Base-by-base conservation (phyloP, 2,888 invertebrate genomes). In the Notodonta dromedarius region DNA sequence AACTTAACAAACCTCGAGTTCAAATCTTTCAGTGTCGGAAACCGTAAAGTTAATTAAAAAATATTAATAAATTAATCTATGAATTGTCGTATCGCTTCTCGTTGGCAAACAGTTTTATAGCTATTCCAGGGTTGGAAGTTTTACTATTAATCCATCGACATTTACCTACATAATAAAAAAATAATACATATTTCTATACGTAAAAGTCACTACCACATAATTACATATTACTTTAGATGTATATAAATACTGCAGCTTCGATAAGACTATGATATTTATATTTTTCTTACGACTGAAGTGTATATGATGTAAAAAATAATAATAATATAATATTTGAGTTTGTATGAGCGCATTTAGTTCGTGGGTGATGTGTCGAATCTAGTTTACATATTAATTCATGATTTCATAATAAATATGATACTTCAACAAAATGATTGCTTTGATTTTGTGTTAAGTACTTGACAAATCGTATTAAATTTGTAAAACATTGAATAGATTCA, bases 281-380 rank as follows among this genome's bases (percentile, higher is more conserved):
- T 75, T 86, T 88, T 89, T 85, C 81, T 85, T 89, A 88, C 84
- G 89, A 91, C 88, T 88, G 88, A 88, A 70, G 73, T 90, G 86
- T 91, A 90, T 82, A 89, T 89, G 81, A 79, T 89, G 87, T 89
- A 89, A 80, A n/a, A 85, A 84, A 59, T 65, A 59, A 64, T 56
- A 40, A 67, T 56, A 63, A 50, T 16, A 50, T 61, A 64, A 32
- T 51, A 67, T 65, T 72, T 69, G 65, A 67, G 76, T 77, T 77
- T 73, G 76, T 80, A 79, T 80, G 79, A 80, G 73, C 69, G 86
- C 86, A 85, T 87, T 86, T 86, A 83, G 70, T 78, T 78, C 64
- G 71, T 74, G 73, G 80, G 71, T 84, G 83, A 83, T 84, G 85
- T 83, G 84, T 79, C 70, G 42, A 42, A 42, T 42, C 12, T 42